phyloP scores from a whole-genome alignment of 2,797 vertebrate species.

The Epinephelus malabaricus region DNA sequence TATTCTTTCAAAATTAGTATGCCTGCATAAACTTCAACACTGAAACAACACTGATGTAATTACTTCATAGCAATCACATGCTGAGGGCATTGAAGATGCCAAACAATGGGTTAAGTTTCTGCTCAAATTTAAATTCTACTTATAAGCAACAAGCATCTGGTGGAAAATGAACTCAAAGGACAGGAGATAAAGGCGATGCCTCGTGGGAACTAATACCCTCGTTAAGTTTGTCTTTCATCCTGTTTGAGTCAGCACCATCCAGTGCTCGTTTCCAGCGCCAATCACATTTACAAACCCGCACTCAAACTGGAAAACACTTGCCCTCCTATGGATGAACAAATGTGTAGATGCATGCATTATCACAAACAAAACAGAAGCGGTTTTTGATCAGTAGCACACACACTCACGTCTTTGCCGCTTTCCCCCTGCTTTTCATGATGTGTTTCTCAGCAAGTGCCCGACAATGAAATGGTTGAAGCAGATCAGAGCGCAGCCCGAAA shows the following conservation, averaged over 20 bases:
- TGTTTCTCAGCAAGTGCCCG: slow-evolving; percentile 22
- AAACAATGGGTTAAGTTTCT: slow-evolving; percentile 4
- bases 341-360: neutral
- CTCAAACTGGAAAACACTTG: neutral
- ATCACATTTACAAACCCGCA: neutral
- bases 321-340: neutral
- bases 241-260: slow-evolving; percentile 18
- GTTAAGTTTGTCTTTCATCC: slow-evolving; percentile 61
- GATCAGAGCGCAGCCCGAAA: slow-evolving; percentile 16
- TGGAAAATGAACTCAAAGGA: slow-evolving; percentile 33
- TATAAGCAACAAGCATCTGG: slow-evolving; percentile 25
- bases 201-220: slow-evolving; percentile 38
- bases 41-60: neutral
- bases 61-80: neutral
- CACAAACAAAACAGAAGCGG: slow-evolving; percentile 2
- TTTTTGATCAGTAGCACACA: neutral
- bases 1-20: neutral
- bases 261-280: neutral
- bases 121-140: slow-evolving; percentile 8
- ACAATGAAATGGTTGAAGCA: slow-evolving; percentile 10
- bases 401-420: slow-evolving; percentile 74
- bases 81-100: neutral
- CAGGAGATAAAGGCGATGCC: slow-evolving; percentile 34
- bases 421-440: slow-evolving; percentile 67
- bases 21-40: slow-evolving; percentile 5